Evolutionary conservation across 2,888 invertebrate species (phyloP), one percentile per base, ranked within the genome.

Genomic region (Argyresthia goedartella): DNA sequence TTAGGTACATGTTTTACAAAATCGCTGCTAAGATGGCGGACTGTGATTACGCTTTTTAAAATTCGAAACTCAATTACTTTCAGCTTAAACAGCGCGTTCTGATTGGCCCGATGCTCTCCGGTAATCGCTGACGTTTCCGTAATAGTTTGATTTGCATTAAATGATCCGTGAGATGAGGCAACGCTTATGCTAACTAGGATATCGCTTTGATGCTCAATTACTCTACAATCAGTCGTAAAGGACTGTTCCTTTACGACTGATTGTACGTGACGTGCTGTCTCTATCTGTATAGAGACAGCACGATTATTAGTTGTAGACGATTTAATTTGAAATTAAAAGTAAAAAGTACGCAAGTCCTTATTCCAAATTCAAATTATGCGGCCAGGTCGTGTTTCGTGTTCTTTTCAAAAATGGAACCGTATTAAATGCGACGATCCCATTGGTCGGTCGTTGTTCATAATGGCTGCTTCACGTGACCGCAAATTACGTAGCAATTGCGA

Each of bases 101-200:
- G 72, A 81, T 81, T 79, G 80, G 79, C 59, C 61, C 69, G 59
- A 55, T 62, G 64, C 55, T 62, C 25, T 25, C 25, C 58, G 58
- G 74, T 80, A 80, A 81, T 78, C 64, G 65, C 67, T 65, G 62
- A 60, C 64, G 69, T 71, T 74, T 67, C 69, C 64, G 72, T 80
- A 78, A 79, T 79, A 76, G 76, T 79, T 77, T 80, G 80, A 82
- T 84, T 82, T 80, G 81, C 73, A 77, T 84, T 82, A 80, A 82
- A 84, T 81, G 77, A 66, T 65, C 76, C 81, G 67, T 81, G 76
- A 71, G 79, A 81, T 81, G 80, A 79, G 78, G 73, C 73, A 70
- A 72, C 72, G 65, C 66, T 59, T 64, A 66, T 59, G 67, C 70
- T 75, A 81, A 78, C 71, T 68, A 62, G 60, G 56, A 51, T 75